Base-by-base conservation (phyloP, 2,113 vertebrate species). In the Peromyscus maniculatus region DNA sequence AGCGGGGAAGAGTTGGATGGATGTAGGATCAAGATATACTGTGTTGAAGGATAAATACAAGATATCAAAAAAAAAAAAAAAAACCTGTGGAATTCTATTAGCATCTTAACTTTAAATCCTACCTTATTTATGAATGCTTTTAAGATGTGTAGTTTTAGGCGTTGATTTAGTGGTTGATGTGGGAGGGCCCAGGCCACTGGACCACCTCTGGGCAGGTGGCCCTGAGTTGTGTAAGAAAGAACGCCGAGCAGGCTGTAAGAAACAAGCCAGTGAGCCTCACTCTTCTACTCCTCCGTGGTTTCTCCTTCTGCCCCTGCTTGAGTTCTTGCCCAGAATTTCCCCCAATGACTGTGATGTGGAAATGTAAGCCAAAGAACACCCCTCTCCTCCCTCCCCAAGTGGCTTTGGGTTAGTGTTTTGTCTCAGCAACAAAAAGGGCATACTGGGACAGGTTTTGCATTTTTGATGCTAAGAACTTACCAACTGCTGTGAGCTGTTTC, bases 61-160 rank as follows among this genome's bases (percentile, higher is more conserved):
- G 16, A 49, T 86, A 19, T 67, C 33, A 36, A 36, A 49, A 69
- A 69, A 33, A 13, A 52, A 52, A 52, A 13, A 67, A 52, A 5
- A 13, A 66, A 67, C 31, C n/a, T 24, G 13, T 86, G 62, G 24
- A 49, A 49, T 87, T 67, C 57, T 59, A 74, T 87, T 55, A 80
- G 31, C 64, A 93, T 95, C 86, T 93, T 86, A 39, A 39, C 86
- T 95, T 92, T 91, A 49, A 95, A 39, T 52, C 7, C 13, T 2
- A 13, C 16, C 9, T 87, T 83, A 87, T 52, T 96, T 75, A 93
- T 72, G 89, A 15, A 79, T 62, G 8, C 2, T 89, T 88, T 80
- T 55, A 93, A 78, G 74, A 66, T 86, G 72, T 21, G 22, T 39
- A 71, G 49, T n/a, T 94, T 75, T 77, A 93, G 52, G 82, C 33